These are phyloP conservation scores for Drosophila quadrilineata DNA, from an alignment of 1,140 invertebrate genomes.

Conservation along the genomic window DNA sequence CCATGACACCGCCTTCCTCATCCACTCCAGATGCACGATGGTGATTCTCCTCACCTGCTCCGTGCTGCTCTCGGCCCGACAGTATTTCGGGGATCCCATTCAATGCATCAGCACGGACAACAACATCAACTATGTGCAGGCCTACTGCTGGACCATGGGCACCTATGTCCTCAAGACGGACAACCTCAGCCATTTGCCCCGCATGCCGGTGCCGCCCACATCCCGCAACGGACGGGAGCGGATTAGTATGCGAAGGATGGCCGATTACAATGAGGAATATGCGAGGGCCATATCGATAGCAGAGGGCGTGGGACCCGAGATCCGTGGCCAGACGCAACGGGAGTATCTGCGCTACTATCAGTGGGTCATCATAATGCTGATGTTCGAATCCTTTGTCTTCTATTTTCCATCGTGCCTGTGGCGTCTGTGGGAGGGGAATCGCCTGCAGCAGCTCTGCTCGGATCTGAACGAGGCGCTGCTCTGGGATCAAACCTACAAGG, in stretches of 20 bases:
- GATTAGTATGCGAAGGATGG: slow-evolving; percentile 20
- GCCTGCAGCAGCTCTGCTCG: slow-evolving; percentile 82
- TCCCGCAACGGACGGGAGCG: not conserved
- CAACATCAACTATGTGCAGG: slow-evolving; percentile 85
- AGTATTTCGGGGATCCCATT: slow-evolving; percentile 88
- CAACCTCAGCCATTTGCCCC: not conserved
- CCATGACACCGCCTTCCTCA: slow-evolving; percentile 86
- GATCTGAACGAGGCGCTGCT: slow-evolving; percentile 81
- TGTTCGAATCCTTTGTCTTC: slow-evolving; percentile 90
- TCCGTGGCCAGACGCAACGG: slow-evolving; percentile 82
- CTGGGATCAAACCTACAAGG: slow-evolving; percentile 82
- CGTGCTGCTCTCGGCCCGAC: slow-evolving; percentile 85
- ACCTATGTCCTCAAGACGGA: slow-evolving; percentile 85
- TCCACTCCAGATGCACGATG: slow-evolving; percentile 87
- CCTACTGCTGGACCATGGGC: slow-evolving; percentile 90
- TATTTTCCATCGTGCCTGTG: slow-evolving; percentile 88
- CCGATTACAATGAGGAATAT: slow-evolving; percentile 57
- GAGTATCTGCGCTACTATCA: slow-evolving; percentile 91
- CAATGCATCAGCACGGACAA: slow-evolving; percentile 84
- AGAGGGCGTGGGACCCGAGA: slow-evolving; percentile 64
- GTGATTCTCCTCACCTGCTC: slow-evolving; percentile 86
- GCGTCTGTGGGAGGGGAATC: slow-evolving; percentile 89
- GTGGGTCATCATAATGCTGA: slow-evolving; percentile 92
- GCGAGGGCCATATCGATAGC: slow-evolving; percentile 58
- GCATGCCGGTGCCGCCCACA: not conserved